phyloP scores from a whole-genome alignment of 2,888 invertebrate species.

The Cheilosia vernalis region DNA sequence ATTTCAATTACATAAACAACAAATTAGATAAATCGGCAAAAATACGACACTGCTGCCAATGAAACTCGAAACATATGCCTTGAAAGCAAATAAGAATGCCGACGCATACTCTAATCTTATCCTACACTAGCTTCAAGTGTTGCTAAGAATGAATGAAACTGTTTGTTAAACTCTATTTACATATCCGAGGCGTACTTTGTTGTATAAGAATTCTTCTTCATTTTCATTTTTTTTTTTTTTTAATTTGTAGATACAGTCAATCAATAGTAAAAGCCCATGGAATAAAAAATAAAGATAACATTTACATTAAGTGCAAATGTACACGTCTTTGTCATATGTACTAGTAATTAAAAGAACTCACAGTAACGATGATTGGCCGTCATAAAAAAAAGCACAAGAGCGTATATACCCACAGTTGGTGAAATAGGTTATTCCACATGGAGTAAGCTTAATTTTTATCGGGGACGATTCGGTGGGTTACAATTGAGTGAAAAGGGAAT shows the following conservation, averaged over 20 bases:
- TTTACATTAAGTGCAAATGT: slow-evolving; percentile 6
- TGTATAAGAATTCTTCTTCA: background rate
- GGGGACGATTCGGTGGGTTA: background rate
- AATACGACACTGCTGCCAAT: background rate
- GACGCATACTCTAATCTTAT: slow-evolving; percentile 7
- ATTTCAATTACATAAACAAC: slow-evolving; percentile 63
- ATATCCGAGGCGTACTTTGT: slow-evolving; percentile 43
- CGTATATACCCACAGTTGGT: background rate
- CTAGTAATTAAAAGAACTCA: slow-evolving; percentile 15
- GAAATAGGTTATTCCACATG: background rate
- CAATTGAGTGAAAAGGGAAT: slow-evolving; percentile 4
- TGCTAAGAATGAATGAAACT: slow-evolving; percentile 55
- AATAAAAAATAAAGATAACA: slow-evolving; percentile 25
- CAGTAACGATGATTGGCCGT: slow-evolving; percentile 12
- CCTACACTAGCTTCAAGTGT: slow-evolving; percentile 10
- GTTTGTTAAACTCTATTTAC: slow-evolving; percentile 57
- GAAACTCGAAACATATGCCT: slow-evolving; percentile 45
- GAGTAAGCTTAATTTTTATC: too few species aligned
- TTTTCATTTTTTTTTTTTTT: slow-evolving; percentile 1
- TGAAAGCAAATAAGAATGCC: slow-evolving; percentile 41
- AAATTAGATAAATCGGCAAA: slow-evolving; percentile 46
- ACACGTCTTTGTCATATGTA: background rate
- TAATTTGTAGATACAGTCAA: slow-evolving; percentile 35
- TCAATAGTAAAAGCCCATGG: slow-evolving; percentile 26
- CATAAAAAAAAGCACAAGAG: slow-evolving; percentile 3